phyloP scores from a whole-genome alignment of 1,140 invertebrate genomes.

The Drosophila pandora region DNA sequence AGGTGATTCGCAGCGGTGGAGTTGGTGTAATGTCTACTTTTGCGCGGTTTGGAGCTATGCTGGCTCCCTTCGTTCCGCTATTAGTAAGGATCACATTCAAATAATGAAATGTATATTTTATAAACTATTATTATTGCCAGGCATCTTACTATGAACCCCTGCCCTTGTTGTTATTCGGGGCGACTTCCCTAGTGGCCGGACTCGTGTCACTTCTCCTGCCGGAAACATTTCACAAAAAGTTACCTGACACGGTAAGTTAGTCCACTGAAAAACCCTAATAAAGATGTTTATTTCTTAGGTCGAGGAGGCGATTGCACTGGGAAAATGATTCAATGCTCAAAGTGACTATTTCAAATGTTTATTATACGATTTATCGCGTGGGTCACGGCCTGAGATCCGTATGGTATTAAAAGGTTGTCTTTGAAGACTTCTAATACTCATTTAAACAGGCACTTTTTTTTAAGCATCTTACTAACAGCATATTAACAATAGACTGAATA shows the following conservation, averaged over 20 bases:
- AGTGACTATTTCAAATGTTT: background rate
- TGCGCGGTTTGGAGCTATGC: constrained; percentile 86
- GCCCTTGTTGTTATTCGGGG: constrained; percentile 86
- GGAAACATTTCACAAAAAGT: constrained; percentile 86
- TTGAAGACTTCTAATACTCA: background rate
- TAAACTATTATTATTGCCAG: constrained; percentile 57
- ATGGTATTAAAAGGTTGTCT: background rate
- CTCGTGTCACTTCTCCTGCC: constrained; percentile 85
- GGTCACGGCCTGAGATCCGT: no score
- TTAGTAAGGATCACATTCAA: constrained; percentile 81
- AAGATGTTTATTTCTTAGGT: constrained; percentile 31
- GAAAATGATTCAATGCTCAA: constrained; percentile 19
- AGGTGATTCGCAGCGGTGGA: constrained; percentile 85
- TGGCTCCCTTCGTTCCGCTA: constrained; percentile 87
- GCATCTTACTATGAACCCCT: constrained; percentile 84
- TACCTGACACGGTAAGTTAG: constrained; percentile 85
- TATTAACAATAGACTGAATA: background rate
- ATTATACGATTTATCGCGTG: background rate
- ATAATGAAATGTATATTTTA: background rate
- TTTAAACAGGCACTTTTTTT: background rate
- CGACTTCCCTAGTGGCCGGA: constrained; percentile 84
- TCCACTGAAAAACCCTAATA: background rate
- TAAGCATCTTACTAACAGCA: background rate
- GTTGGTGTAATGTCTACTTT: constrained; percentile 86
- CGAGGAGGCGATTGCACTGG: constrained; percentile 60